These are phyloP conservation scores for Dorcus hopei DNA, from an alignment of 2,888 invertebrate genomes.

Conservation along the genomic window DNA sequence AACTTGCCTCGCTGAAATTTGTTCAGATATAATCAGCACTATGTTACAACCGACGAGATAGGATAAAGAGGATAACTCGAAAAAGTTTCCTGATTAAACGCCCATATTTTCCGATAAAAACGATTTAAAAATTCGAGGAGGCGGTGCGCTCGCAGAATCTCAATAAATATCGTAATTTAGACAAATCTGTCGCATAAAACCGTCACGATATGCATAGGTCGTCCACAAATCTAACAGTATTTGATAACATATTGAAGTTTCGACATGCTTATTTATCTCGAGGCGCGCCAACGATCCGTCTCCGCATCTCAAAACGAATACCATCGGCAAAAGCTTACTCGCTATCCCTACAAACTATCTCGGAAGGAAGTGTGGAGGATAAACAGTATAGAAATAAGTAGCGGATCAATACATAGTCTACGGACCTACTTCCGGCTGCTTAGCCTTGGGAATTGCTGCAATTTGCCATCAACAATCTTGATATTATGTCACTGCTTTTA, in stretches of 20 bases:
- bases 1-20: too few relatives aligned
- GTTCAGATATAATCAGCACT: too few relatives aligned
- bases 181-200: background rate
- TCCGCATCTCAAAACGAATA: conserved; percentile 30
- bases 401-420: conserved; percentile 24
- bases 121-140: too few relatives aligned
- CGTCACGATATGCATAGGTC: background rate
- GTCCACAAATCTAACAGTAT: conserved; percentile 24
- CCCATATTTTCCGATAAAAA: too few relatives aligned
- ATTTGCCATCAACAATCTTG: conserved; percentile 29
- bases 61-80: too few relatives aligned
- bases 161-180: background rate
- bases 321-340: conserved; percentile 29
- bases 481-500: conserved; percentile 20
- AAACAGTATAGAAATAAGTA: conserved; percentile 30
- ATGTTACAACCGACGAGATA: too few relatives aligned
- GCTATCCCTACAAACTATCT: conserved; percentile 31
- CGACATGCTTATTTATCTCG: conserved; percentile 33
- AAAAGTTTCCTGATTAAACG: too few relatives aligned
- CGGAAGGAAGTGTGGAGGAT: conserved; percentile 31
- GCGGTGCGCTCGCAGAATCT: too few relatives aligned
- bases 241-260: conserved; percentile 32
- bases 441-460: conserved; percentile 25
- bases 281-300: conserved; percentile 28
- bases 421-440: conserved; percentile 21